Evolutionary conservation across 2,113 vertebrate genomes (phyloP).

Genomic region (Euleptes europaea): DNA sequence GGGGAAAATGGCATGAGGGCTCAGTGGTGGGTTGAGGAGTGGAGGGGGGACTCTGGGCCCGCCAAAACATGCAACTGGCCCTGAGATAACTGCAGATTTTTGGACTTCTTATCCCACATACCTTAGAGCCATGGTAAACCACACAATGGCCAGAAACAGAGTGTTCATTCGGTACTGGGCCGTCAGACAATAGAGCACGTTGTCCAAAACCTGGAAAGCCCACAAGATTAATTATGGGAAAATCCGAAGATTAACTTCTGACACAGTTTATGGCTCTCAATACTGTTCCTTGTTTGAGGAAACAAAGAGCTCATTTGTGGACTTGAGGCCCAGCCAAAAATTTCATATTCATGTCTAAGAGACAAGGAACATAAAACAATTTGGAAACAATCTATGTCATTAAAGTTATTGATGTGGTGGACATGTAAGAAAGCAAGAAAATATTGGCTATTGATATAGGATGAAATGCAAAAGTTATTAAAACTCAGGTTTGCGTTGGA

Average conservation of each 20-base stretch:
- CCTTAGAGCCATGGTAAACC: conserved; percentile 98
- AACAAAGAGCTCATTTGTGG: background rate
- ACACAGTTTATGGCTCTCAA: conserved; percentile 4
- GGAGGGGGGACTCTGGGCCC: background rate
- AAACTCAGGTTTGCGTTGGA: no score
- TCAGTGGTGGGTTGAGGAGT: conserved; percentile 6
- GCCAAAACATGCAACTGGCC: background rate
- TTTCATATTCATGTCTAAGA: background rate
- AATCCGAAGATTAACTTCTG: conserved; percentile 20
- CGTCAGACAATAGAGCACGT: conserved; percentile 83
- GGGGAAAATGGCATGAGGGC: background rate
- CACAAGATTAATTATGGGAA: conserved; percentile 7
- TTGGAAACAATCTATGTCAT: background rate
- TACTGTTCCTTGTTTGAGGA: background rate
- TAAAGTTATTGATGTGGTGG: no score
- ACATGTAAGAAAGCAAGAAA: no score
- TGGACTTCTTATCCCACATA: conserved; percentile 46
- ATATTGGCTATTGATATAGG: no score
- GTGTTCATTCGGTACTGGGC: conserved; percentile 88
- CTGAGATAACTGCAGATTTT: background rate
- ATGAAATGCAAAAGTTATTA: no score
- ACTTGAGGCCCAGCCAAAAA: no score
- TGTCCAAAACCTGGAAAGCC: conserved; percentile 84
- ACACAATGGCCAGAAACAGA: conserved; percentile 91
- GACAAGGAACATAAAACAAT: background rate